A percentile compares a stretch with the other conserved stretches of the same genome.
These are phyloP conservation scores for Yponomeuta plumbellus DNA, from an alignment of 2,888 invertebrate genomes.

Conservation along the genomic window DNA sequence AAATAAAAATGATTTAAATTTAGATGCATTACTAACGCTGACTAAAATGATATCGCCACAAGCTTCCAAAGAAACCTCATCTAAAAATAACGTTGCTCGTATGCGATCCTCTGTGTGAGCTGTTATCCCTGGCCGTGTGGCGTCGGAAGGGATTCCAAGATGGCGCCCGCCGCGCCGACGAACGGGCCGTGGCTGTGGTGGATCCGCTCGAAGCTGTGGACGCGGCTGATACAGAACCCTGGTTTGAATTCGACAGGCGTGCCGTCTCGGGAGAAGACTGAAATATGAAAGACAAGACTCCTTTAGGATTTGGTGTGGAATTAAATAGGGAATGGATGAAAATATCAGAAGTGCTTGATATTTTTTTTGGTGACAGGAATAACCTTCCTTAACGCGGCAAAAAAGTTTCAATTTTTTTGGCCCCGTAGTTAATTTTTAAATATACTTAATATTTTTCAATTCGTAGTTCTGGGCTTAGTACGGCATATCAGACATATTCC, in stretches of 20 bases:
- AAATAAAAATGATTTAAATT: too few species aligned
- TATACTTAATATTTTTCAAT: too few species aligned
- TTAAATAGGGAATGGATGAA: too few species aligned
- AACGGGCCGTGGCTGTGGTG: constrained; percentile 51
- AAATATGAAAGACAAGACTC: constrained; percentile 10
- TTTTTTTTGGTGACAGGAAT: too few species aligned
- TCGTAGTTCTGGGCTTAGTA: too few species aligned
- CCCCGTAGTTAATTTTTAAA: too few species aligned
- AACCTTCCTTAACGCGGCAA: too few species aligned
- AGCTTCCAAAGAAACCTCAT: constrained; percentile 37
- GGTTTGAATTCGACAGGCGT: constrained; percentile 55
- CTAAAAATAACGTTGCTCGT: constrained; percentile 77
- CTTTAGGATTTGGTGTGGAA: neutral
- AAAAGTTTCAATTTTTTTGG: too few species aligned
- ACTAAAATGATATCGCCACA: too few species aligned
- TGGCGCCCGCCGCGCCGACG: constrained; percentile 67
- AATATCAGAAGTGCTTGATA: too few species aligned
- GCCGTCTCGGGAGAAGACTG: constrained; percentile 32
- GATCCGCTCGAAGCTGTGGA: constrained; percentile 62
- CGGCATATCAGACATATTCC: too few species aligned
- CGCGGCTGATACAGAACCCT: constrained; percentile 68
- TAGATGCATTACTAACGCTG: too few species aligned
- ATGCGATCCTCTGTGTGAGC: constrained; percentile 62
- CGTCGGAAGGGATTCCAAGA: constrained; percentile 86
- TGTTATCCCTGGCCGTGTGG: constrained; percentile 73